Evolutionary conservation across 1,140 invertebrate species (phyloP), one percentile per base, ranked within the genome.

Genomic region (Nasonia vitripennis): DNA sequence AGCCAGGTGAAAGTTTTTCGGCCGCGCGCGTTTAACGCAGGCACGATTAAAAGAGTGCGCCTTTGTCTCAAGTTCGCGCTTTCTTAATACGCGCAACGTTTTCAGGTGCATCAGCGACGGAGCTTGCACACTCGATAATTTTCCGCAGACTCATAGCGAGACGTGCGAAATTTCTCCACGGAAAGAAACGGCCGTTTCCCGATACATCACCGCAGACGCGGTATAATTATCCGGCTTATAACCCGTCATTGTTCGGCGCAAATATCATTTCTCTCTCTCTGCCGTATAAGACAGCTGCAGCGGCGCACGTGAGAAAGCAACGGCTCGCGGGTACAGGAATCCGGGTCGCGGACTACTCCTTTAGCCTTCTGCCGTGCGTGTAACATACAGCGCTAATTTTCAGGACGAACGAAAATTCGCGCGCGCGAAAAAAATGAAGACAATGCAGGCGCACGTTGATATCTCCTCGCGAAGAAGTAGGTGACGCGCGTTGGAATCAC

Each of bases 331-430:
- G 67, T 4, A 81, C 14, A 14, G 62, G 62, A 70, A 81, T 70
- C 67, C 79, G 37, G 79, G 79, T 81, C 79, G 79, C 34, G 79
- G 12, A 70, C 79, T 81, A 81, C 79, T 81, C 79, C 34, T n/a
- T 70, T 1, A 27, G 27, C 1, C 78, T 5, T 7, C 4, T 62
- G 2, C 1, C 34, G 34, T 37, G 5, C 0, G 5, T 37, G 5
- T 37, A 37, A n/a, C 55, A 17, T 20, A 34, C 23, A 12, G 31
- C 17, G 68, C 9, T 71, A 71, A 71, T 71, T 71, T 71, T 71
- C 68, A 27, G 31, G 68, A 71, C 23, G 68, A 14, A 71, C 17
- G 20, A 71, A 71, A 31, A 27, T 71, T 17, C 68, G 31, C 68
- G 23, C 23, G 27, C 34, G 27, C 10, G 27, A 31, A 0, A 67